Base-by-base conservation (phyloP, 2,113 vertebrate species). In the Rhea americana region DNA sequence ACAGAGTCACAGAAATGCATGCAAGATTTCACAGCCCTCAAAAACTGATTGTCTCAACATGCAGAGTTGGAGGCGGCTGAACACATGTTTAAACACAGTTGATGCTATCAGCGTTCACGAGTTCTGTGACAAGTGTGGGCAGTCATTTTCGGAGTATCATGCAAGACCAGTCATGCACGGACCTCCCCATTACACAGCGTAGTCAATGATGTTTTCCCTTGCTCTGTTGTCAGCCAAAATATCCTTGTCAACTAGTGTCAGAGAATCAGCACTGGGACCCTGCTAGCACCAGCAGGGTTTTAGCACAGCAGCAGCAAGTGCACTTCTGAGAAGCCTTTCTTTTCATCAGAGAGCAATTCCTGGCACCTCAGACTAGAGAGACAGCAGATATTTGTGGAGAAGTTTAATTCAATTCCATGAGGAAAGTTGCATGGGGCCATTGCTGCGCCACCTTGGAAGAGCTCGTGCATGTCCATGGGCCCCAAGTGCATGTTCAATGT, bases 51-150 rank as follows among this genome's bases (percentile, higher is more conserved):
- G 96, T 39, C 89, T 94, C 89, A 81, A 95, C 96, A 93, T 13
- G 96, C 93, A 91, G 82, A 51, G 75, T 67, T 78, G 93, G 95
- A 95, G 91, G 94, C 50, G 1, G 87, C 89, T 61, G 50, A 96
- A 80, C 91, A 89, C 81, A 92, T 91, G 86, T 94, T 92, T 72
- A 67, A 92, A 89, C 94, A 93, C 75, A 94, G 93, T 51, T 93
- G 94, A 90, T 94, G 90, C 61, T 94, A 96, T 96, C 94, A 68
- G 48, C 24, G 26, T 65, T 94, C 82, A 88, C 1, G 0, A 92
- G 93, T 94, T 88, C 61, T 85, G 43, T 88, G 90, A 96, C 94
- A 94, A 93, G 94, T 91, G 94, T 88, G 80, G 94, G 95, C 94
- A 96, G 76, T 45, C 87, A 71, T 92, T 82, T 65, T 65, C 67